phyloP scores from a whole-genome alignment of 2,113 vertebrate species.

The Phrynosoma platyrhinos region DNA sequence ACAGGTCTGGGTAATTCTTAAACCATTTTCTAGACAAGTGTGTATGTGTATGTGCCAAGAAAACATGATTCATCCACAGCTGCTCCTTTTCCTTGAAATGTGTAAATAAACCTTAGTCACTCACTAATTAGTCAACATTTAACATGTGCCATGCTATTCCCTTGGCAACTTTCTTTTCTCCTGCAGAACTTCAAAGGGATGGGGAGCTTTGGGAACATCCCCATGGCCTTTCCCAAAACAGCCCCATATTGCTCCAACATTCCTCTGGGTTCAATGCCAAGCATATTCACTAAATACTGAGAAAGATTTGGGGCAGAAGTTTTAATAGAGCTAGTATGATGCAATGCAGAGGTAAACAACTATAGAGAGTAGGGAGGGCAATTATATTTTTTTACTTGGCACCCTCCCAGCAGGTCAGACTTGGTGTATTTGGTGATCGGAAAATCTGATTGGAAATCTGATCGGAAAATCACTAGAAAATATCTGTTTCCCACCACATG shows the following conservation, averaged over 20 bases:
- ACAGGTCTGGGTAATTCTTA: constrained; percentile 47
- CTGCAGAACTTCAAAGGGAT: constrained; percentile 2
- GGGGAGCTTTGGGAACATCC: constrained; percentile 24
- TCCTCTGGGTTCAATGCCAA: neutral
- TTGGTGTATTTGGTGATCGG: too few relatives aligned
- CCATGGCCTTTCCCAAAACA: neutral
- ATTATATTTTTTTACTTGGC: too few relatives aligned
- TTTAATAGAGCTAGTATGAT: neutral
- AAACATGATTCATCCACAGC: constrained; percentile 34
- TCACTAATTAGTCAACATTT: constrained; percentile 42
- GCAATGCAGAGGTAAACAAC: neutral
- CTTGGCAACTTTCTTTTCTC: constrained; percentile 18
- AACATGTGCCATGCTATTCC: constrained; percentile 37
- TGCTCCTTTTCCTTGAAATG: constrained; percentile 35
- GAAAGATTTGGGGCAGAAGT: neutral
- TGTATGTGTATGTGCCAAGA: constrained; percentile 34
- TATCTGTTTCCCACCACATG: too few relatives aligned
- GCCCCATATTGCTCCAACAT: neutral
- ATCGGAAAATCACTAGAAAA: too few relatives aligned
- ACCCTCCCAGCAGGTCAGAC: too few relatives aligned
- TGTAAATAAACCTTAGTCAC: constrained; percentile 15
- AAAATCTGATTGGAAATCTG: too few relatives aligned
- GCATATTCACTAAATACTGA: neutral
- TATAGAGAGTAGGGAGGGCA: neutral
- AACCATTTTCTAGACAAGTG: neutral